Conservation (phyloP, 2,113 vertebrate species). For the Ailuropoda melanoleuca region DNA sequence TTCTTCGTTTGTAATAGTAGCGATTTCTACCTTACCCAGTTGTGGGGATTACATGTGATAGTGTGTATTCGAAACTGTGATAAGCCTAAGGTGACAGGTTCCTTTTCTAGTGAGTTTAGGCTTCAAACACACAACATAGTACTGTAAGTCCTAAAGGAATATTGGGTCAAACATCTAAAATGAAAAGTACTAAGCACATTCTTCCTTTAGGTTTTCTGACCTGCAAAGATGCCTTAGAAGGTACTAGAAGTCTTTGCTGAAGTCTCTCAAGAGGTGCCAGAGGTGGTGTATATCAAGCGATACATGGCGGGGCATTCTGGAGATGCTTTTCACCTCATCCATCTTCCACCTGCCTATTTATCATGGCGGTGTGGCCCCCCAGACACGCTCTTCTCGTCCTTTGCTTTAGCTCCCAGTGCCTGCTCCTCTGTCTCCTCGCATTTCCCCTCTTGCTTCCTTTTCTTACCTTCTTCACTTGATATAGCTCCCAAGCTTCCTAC, state of each 20-base stretch:
- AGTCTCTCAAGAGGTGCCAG: background rate
- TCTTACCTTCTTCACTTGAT: background rate
- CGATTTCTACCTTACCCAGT: background rate
- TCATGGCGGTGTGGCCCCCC: background rate
- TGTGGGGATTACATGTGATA: background rate
- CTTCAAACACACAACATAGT: background rate
- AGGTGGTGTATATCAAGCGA: background rate
- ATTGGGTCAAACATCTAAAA: background rate
- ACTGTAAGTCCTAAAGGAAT: background rate
- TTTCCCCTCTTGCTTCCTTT: background rate
- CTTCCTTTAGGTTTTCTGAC: background rate
- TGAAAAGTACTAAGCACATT: background rate
- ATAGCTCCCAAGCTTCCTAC: background rate
- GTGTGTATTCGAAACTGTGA: background rate
- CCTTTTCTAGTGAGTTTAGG: background rate
- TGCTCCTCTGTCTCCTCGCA: background rate
- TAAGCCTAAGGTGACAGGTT: background rate
- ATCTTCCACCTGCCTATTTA: background rate
- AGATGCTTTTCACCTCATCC: background rate
- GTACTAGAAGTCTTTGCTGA: background rate
- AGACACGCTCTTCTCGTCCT: background rate
- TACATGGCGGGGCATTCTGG: background rate
- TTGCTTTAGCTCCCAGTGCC: background rate
- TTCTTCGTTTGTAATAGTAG: background rate
- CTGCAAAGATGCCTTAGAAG: background rate